Evolutionary conservation across 2,113 vertebrate genomes (phyloP), one percentile per base, ranked within the genome.

Genomic region (Dunckerocampus dactyliophorus): DNA sequence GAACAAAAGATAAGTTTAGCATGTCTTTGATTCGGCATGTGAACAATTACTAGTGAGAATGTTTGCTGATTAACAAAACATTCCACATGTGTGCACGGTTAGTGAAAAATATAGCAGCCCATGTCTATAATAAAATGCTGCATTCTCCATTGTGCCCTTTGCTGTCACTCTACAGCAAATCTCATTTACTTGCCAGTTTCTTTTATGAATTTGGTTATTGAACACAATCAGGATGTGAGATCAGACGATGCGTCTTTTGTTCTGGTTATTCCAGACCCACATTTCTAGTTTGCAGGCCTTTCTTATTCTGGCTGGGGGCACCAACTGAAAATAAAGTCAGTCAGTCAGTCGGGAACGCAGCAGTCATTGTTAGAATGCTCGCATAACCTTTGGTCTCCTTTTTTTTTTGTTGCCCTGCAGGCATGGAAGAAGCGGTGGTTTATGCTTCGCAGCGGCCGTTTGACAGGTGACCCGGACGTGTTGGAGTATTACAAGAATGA

Each of bases 341-440:
- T 77, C 63, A 53, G 66, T 28, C n/a, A n/a, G n/a, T 52, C 22
- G 20, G 59, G 65, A 81, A 79, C 51, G 74, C 61, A 72, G 45
- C 57, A 49, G 73, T 65, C 77, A 79, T 80, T 70, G 79, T 81
- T 45, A 62, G 71, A 80, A 79, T 74, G 71, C 62, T 60, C 65
- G 62, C 52, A 8, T 79, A 65, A 83, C 82, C 77, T 76, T 72
- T 84, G 77, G 48, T 73, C 51, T 65, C 8, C 1, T 77, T 74
- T 72, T 59, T 75, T 49, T 61, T 71, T 45, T 65, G 49, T 76
- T 20, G 37, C 63, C 66, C 78, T 73, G 80, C 87, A 99, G 97
- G 96, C 97, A 85, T 99, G 97, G 97, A 99, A 99, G 90, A 97
- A 97, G 84, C 92, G 97, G 80, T 99, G 97, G 97, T 99, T 99